These are phyloP conservation scores for Choristoneura rosaceana DNA, from an alignment of 2,888 invertebrate species.

Conservation along the genomic window DNA sequence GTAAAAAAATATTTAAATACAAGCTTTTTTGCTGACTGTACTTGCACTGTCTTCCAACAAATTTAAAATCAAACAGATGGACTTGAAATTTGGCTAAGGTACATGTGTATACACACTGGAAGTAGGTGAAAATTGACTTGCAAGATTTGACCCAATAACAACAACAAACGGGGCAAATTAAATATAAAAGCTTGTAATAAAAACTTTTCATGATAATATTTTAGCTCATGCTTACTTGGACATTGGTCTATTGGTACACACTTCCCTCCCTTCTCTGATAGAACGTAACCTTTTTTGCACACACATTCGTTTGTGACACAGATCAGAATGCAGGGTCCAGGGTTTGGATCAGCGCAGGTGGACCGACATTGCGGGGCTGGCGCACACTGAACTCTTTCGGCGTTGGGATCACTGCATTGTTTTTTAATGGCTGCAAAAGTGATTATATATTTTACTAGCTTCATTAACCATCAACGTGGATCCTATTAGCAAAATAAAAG, in stretches of 20 bases:
- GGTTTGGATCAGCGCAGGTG: constrained; percentile 33
- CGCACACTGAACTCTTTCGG: constrained; percentile 31
- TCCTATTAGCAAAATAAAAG: too few relatives aligned
- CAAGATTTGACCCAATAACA: too few relatives aligned
- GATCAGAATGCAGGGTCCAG: constrained; percentile 15
- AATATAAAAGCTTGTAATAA: too few relatives aligned
- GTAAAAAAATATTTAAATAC: too few relatives aligned
- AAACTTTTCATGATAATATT: too few relatives aligned
- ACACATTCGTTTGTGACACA: constrained; percentile 29
- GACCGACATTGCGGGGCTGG: constrained; percentile 26
- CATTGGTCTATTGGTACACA: constrained; percentile 23
- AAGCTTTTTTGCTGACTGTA: too few relatives aligned
- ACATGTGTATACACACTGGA: too few relatives aligned
- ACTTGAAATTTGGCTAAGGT: too few relatives aligned
- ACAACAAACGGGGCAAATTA: too few relatives aligned
- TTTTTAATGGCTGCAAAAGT: not conserved
- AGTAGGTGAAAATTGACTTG: too few relatives aligned
- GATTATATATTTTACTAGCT: not conserved
- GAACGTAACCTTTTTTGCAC: constrained; percentile 29
- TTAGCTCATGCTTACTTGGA: constrained; percentile 21
- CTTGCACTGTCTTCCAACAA: too few relatives aligned
- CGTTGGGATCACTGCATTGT: constrained; percentile 33
- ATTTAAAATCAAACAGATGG: too few relatives aligned
- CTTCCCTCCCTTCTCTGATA: constrained; percentile 25
- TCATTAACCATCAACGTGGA: not conserved